These are phyloP conservation scores for Camelus bactrianus DNA, from an alignment of 2,113 vertebrate genomes.

Conservation along the genomic window DNA sequence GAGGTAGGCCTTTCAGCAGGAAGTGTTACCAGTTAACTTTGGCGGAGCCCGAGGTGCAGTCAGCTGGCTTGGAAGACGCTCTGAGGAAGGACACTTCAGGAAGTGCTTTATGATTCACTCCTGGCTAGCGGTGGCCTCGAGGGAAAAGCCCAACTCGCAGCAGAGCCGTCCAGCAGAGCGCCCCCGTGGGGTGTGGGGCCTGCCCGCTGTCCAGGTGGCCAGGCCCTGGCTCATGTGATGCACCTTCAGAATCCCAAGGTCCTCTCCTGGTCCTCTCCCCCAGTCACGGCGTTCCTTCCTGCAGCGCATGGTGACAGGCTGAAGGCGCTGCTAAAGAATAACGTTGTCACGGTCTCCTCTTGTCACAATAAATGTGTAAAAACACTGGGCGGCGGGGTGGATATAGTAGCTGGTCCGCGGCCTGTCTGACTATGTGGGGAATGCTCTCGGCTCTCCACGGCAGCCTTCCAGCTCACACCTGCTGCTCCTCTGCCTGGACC, in stretches of 20 bases:
- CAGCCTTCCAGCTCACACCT: neutral
- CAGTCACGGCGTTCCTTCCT: neutral
- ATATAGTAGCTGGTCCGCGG: neutral
- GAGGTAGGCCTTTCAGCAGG: neutral
- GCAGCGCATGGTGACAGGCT: neutral
- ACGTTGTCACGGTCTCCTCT: neutral
- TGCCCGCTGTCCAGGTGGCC: neutral
- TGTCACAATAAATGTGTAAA: neutral
- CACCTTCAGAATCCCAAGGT: neutral
- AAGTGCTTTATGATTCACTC: neutral
- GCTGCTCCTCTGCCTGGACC: neutral
- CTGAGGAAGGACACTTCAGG: neutral
- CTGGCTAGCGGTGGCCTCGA: neutral
- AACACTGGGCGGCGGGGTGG: neutral
- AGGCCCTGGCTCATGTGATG: neutral
- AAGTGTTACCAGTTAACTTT: neutral
- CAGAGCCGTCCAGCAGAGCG: neutral
- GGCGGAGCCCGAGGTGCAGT: neutral
- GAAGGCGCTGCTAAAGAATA: neutral
- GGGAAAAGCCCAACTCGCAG: neutral
- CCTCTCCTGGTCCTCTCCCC: neutral
- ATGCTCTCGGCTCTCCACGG: neutral
- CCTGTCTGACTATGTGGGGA: neutral
- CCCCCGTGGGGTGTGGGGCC: too few species aligned
- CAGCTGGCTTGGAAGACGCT: neutral